Conservation (phyloP, 2,113 vertebrate species). For the Leptodactylus fuscus region DNA sequence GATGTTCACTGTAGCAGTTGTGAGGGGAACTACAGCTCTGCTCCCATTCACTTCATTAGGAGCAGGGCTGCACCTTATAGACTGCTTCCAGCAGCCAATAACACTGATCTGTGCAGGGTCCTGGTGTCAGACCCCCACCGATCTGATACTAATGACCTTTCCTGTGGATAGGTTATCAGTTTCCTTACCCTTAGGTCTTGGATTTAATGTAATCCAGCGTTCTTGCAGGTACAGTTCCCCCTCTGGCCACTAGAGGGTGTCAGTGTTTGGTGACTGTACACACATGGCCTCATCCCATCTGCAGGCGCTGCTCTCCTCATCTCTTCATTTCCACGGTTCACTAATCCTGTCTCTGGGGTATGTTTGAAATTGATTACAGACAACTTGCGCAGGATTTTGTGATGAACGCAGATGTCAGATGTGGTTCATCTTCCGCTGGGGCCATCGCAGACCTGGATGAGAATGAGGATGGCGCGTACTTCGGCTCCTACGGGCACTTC, state of each 20-base stretch:
- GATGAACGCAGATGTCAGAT: conserved; percentile 80
- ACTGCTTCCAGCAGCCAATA: too few species aligned
- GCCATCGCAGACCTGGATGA: conserved; percentile 82
- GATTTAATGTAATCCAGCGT: too few species aligned
- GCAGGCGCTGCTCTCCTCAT: conserved; percentile 24
- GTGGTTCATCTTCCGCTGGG: conserved; percentile 63
- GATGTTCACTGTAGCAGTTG: too few species aligned
- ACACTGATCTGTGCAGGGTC: too few species aligned
- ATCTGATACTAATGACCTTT: too few species aligned
- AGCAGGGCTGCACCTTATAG: too few species aligned
- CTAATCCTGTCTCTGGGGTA: conserved; percentile 74
- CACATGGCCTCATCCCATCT: conserved; percentile 7
- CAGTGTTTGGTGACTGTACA: conserved; percentile 61
- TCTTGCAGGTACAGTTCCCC: too few species aligned
- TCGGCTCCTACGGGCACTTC: conserved; percentile 95
- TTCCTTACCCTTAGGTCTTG: too few species aligned
- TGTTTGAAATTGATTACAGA: conserved; percentile 82
- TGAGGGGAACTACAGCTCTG: too few species aligned
- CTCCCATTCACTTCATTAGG: too few species aligned
- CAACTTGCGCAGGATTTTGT: conserved; percentile 89
- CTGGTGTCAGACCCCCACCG: too few species aligned
- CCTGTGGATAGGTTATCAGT: too few species aligned
- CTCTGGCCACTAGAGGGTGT: conserved; percentile 82
- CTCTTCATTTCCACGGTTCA: conserved; percentile 67
- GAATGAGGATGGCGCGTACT: conserved; percentile 93